Base-by-base conservation (phyloP, 2,888 invertebrate species). In the Lathronympha strigana region DNA sequence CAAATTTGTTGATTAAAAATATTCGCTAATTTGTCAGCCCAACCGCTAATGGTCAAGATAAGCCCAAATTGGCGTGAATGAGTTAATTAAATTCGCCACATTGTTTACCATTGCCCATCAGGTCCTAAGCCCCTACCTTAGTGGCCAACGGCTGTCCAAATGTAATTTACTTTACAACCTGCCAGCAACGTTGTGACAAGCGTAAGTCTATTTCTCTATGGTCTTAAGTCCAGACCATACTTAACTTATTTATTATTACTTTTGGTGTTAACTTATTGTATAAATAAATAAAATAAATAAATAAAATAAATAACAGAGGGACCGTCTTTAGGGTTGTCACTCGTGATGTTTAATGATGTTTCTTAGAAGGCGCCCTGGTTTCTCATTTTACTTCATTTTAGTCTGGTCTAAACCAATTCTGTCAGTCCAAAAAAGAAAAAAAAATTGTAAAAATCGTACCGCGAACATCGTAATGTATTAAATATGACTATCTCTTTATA, bases 201-300 rank as follows among this genome's bases (percentile, higher is more conserved):
- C 54, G 60, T 61, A 66, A 66, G 61, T 66, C 60, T 45, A 54
- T 66, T 66, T 54, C 54, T 53, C 66, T 47, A 66, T 66, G 60
- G 66, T 61, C 66, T 33, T 66, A 61, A 61, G 66, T 49, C 47
- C 54, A 66, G 60, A 60, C n/a, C n/a, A n/a, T n/a, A n/a, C n/a
- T n/a, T n/a, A n/a, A n/a, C n/a, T n/a, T n/a, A n/a, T n/a, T n/a
- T n/a, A n/a, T n/a, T n/a, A n/a, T n/a, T n/a, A n/a, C n/a, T n/a
- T n/a, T n/a, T n/a, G n/a, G n/a, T n/a, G n/a, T n/a, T n/a, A n/a
- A n/a, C n/a, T n/a, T n/a, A n/a, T n/a, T n/a, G n/a, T n/a, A n/a
- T n/a, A n/a, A n/a, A n/a, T n/a, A n/a, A n/a, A n/a, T n/a, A n/a
- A n/a, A n/a, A n/a, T n/a, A n/a, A n/a, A n/a, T n/a, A n/a, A n/a